phyloP scores from a whole-genome alignment of 2,113 vertebrate genomes.

The Neomonachus schauinslandi region DNA sequence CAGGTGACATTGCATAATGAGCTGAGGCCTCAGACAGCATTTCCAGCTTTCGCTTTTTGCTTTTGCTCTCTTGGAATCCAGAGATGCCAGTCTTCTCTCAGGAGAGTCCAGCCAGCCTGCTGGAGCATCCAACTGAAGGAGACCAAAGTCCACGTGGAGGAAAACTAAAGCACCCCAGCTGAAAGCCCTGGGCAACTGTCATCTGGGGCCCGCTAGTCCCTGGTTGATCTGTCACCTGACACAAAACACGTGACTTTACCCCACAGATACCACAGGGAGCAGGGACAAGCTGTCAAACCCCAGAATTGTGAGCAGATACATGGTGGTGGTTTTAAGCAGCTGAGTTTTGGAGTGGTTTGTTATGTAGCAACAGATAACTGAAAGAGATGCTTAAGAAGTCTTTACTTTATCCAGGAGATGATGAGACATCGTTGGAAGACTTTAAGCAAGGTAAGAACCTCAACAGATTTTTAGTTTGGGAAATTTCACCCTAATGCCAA shows the following conservation, averaged over 20 bases:
- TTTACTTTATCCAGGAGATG: not conserved
- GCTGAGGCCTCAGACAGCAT: not conserved
- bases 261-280: not conserved
- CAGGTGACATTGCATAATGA: not conserved
- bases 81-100: not conserved
- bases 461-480: not conserved
- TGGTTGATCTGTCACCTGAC: not conserved
- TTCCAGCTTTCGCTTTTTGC: not conserved
- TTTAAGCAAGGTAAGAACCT: not conserved
- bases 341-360: not conserved
- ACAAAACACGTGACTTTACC: not conserved
- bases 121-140: not conserved
- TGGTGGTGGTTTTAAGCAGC: not conserved
- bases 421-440: not conserved
- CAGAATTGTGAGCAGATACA: not conserved
- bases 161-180: not conserved
- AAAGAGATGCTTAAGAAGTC: not conserved
- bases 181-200: not conserved
- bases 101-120: not conserved
- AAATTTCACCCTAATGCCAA: not conserved
- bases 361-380: not conserved
- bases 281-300: not conserved
- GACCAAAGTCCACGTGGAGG: not conserved
- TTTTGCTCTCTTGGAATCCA: not conserved
- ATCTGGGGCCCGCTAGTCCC: not conserved